Evolutionary conservation across 1,140 invertebrate genomes (phyloP), one percentile per base, ranked within the genome.

Genomic region (Asbolus verrucosus): DNA sequence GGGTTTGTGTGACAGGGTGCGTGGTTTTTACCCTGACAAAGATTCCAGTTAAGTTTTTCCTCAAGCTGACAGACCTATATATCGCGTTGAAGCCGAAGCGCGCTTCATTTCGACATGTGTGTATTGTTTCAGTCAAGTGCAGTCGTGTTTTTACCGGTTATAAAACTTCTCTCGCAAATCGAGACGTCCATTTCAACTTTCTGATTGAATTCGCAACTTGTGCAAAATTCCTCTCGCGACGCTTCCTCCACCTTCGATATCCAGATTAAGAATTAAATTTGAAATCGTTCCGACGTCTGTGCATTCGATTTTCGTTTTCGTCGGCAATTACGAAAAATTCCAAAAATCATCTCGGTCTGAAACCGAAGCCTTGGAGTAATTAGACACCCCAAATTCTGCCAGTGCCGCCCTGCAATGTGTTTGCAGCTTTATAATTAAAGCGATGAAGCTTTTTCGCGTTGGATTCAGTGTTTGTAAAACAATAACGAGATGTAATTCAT

Each of bases 81-180:
- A 38, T n/a, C n/a, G 65, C 43, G 30, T 30, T 67, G 30, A 30
- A 27, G 33, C 33, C 2, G 50, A 24, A 63, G n/a, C 33, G n/a
- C n/a, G 19, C 16, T 41, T 65, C 63, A 65, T 65, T 67, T 67
- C 66, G 46, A 67, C 66, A 60, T 54, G 46, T 67, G 43, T 50
- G 66, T 67, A 67, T 67, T 67, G 66, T 67, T 67, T 67, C 66
- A 54, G 33, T 59, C 66, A 39, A 59, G 31, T 60, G 50, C 43
- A 59, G 60, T 62, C 43, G 27, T 18, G 27, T 67, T 67, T 67
- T 63, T 39, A 63, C 21, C 31, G 39, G 33, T 63, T 41, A 39
- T 39, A 63, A 63, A 63, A 63, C 33, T 41, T 11, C n/a, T 8
- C 5, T 13, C 5, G 6, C 24, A 36, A 62, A 62, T 62, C 30